Percentiles rank a stretch among this genome's conserved stretches.
These are phyloP conservation scores for Synergus japonicus DNA, from an alignment of 2,888 invertebrate genomes.

Conservation along the genomic window DNA sequence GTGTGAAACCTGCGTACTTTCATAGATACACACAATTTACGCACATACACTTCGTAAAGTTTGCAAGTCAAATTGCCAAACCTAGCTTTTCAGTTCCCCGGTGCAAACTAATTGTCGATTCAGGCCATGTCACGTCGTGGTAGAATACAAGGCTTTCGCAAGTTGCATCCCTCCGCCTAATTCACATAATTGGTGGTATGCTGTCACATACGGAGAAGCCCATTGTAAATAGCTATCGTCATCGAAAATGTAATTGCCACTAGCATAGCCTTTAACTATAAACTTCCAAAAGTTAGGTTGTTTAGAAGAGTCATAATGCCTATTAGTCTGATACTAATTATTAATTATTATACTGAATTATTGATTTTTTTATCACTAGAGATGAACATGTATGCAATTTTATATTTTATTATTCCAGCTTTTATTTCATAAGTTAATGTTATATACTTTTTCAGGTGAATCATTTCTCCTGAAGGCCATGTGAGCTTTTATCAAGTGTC, in stretches of 20 bases:
- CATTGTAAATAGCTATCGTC: neutral
- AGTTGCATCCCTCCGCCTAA: conserved; percentile 2
- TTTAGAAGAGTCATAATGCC: neutral
- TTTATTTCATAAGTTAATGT: neutral
- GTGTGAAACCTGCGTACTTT: neutral
- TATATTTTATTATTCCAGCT: too few species aligned
- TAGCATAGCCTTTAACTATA: neutral
- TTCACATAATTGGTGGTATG: conserved; percentile 15
- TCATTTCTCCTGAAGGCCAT: conserved; percentile 3
- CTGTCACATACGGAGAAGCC: neutral
- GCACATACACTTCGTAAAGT: conserved; percentile 15
- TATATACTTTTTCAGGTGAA: neutral
- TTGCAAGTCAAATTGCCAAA: conserved; percentile 50
- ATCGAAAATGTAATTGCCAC: neutral
- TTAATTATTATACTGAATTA: too few species aligned
- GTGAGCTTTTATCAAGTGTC: conserved; percentile 14
- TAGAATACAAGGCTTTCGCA: neutral
- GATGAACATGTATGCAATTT: too few species aligned
- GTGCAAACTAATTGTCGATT: conserved; percentile 46
- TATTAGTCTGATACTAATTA: neutral
- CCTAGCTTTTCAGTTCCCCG: neutral
- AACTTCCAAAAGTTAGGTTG: neutral
- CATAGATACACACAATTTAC: neutral
- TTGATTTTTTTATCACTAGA: neutral
- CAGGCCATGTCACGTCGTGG: conserved; percentile 12